These are phyloP conservation scores for Rousettus leschenaultii DNA, from an alignment of 2,113 vertebrate genomes.

Conservation along the genomic window DNA sequence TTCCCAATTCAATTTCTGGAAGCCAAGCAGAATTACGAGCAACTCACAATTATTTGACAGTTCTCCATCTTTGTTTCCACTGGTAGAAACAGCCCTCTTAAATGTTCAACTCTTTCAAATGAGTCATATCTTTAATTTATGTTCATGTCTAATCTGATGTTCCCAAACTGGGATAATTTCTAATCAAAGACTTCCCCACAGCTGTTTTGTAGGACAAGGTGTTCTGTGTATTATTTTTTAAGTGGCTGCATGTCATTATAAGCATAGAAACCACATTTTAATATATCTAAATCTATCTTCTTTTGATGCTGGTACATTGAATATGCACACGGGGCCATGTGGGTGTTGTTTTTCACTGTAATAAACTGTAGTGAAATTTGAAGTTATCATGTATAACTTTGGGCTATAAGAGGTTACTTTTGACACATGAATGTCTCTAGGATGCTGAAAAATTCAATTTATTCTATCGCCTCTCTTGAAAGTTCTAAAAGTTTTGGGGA, in stretches of 20 bases:
- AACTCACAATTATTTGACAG: conserved; percentile 40
- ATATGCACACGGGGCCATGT: background rate
- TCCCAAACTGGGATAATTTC: conserved; percentile 35
- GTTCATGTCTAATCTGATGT: background rate
- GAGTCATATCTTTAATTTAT: conserved; percentile 55
- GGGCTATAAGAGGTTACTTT: background rate
- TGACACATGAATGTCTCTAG: background rate
- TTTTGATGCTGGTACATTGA: conserved; percentile 35
- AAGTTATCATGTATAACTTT: conserved; percentile 1
- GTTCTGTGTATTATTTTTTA: conserved; percentile 34
- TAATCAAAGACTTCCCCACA: background rate
- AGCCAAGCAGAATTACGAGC: conserved; percentile 56
- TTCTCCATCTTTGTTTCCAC: conserved; percentile 56
- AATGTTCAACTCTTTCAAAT: conserved; percentile 50
- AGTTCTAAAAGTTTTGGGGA: conserved; percentile 29
- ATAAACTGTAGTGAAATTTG: conserved; percentile 46
- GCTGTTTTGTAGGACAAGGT: conserved; percentile 49
- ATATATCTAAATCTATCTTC: conserved; percentile 34
- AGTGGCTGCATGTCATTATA: conserved; percentile 41
- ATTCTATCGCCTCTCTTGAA: conserved; percentile 48
- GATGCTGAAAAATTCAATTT: conserved; percentile 38
- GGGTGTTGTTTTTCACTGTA: conserved; percentile 4
- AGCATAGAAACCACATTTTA: conserved; percentile 42
- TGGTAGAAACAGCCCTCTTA: conserved; percentile 34
- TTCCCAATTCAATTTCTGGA: conserved; percentile 74